Base-by-base conservation (phyloP, 2,113 vertebrate species). In the Hyla sarda region DNA sequence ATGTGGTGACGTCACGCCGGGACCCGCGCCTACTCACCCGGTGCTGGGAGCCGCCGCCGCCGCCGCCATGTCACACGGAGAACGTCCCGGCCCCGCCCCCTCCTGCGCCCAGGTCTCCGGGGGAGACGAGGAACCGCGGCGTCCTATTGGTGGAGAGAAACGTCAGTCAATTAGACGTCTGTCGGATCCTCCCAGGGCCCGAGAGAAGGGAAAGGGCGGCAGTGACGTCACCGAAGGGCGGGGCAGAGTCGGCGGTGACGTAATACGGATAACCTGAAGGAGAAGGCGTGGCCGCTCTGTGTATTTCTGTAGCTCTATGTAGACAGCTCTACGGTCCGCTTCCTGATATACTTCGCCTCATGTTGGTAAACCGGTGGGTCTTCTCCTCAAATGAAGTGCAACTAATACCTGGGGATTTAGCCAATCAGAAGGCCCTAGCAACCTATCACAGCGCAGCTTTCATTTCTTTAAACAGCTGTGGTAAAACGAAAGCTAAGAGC, bases 1-100 rank as follows among this genome's bases (percentile, higher is more conserved):
- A 14, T 3, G 16, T 1, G 11, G 32, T 83, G 82, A 84, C 82
- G 71, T 75, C 71, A 83, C 50, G 14, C 30, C 28, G 30, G 60
- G 60, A 25, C 48, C 78, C 30, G 14, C 12, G 56, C 69, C 74
- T 50, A 83, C 67, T 84, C 71, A 84, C 82, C 82, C 30, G 71
- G 82, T 84, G 48, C 23, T 56, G 6, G 50, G n/a, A 83, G 69
- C 82, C 48, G 48, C 65, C 80, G 80, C 80, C 62, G 60, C 79
- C 37, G 67, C 69, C 82, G 82, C 82, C 82, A 84, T 84, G 82
- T 84, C 82, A 74, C 50, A 74, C 37, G 71, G 50, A 84, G 69
- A 54, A 60, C 34, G 82, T 72, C 19, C 82, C 16, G 80, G 62
- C 52, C 62, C 82, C 71, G 71, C 82, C 71, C 82, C 65, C 65